phyloP scores from a whole-genome alignment of 2,888 invertebrate genomes.

The Beris morrisii region DNA sequence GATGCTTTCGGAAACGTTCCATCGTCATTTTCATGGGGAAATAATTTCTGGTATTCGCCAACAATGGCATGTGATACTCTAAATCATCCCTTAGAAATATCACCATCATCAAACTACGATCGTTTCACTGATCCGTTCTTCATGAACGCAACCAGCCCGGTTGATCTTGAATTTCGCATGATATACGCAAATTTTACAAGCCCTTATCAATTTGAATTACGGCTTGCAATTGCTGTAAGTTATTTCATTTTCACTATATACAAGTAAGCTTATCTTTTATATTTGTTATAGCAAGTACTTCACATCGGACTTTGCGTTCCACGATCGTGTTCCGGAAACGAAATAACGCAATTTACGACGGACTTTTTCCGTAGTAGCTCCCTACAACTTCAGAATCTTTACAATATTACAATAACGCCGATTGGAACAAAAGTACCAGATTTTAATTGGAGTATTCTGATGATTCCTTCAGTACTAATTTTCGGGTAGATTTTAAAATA shows the following conservation, averaged over 20 bases:
- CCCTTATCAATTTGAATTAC: constrained; percentile 12
- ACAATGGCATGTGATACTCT: constrained; percentile 5
- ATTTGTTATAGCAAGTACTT: constrained; percentile 10
- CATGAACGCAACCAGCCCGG: not conserved
- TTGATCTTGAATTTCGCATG: constrained; percentile 18
- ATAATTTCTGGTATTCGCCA: constrained; percentile 12
- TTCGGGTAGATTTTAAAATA: not conserved
- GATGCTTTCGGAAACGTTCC: constrained; percentile 12
- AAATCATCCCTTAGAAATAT: not conserved
- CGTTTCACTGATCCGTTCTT: constrained; percentile 4
- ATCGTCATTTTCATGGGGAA: constrained; percentile 8
- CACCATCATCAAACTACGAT: constrained; percentile 1
- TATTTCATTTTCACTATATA: not conserved
- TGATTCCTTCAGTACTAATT: not conserved
- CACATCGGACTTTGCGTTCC: constrained; percentile 32
- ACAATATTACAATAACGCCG: constrained; percentile 7
- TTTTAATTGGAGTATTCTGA: constrained; percentile 4
- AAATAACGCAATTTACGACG: constrained; percentile 17
- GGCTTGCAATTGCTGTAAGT: constrained; percentile 17
- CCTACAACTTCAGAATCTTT: constrained; percentile 11
- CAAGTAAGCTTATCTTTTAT: not conserved
- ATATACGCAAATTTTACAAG: constrained; percentile 30
- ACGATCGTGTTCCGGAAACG: constrained; percentile 6
- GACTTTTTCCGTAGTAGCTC: constrained; percentile 10
- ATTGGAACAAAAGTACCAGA: constrained; percentile 5